Evolutionary conservation across 2,113 vertebrate species (phyloP).

Genomic region (Notarius lentiginosus): DNA sequence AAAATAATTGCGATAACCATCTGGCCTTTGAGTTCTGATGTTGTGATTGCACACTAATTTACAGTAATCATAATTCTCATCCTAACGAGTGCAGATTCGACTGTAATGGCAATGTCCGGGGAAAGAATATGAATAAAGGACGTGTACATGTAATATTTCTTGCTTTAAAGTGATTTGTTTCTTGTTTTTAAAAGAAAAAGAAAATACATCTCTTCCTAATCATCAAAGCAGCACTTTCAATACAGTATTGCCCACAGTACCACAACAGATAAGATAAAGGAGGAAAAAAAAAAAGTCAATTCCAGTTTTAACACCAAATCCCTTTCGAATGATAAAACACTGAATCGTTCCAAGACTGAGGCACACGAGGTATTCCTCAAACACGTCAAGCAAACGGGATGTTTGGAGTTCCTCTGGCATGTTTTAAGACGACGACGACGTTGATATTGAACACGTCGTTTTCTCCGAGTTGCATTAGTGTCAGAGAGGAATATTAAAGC

Average conservation of each 20-base stretch:
- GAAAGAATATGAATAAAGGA: constrained; percentile 51
- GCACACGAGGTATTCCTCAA: neutral
- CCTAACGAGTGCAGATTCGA: constrained; percentile 60
- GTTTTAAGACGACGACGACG: neutral
- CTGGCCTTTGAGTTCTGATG: constrained; percentile 70
- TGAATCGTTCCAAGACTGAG: constrained; percentile 13
- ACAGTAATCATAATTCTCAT: constrained; percentile 68
- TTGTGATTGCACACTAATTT: constrained; percentile 76
- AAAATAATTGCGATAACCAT: constrained; percentile 83
- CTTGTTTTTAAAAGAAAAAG: constrained; percentile 55
- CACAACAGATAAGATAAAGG: constrained; percentile 33
- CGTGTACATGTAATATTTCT: constrained; percentile 43
- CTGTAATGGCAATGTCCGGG: constrained; percentile 61
- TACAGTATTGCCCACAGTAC: constrained; percentile 74
- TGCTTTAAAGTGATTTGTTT: constrained; percentile 46
- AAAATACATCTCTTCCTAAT: constrained; percentile 43
- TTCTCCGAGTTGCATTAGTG: neutral
- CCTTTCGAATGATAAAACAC: constrained; percentile 32
- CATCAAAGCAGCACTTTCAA: constrained; percentile 65
- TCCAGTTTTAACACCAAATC: constrained; percentile 35
- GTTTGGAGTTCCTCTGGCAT: neutral
- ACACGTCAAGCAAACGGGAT: neutral
- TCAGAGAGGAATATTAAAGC: constrained; percentile 19
- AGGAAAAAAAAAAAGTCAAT: neutral
- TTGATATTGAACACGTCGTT: neutral